Evolutionary conservation across 2,113 vertebrate species (phyloP).

Genomic region (Arenaria interpres): DNA sequence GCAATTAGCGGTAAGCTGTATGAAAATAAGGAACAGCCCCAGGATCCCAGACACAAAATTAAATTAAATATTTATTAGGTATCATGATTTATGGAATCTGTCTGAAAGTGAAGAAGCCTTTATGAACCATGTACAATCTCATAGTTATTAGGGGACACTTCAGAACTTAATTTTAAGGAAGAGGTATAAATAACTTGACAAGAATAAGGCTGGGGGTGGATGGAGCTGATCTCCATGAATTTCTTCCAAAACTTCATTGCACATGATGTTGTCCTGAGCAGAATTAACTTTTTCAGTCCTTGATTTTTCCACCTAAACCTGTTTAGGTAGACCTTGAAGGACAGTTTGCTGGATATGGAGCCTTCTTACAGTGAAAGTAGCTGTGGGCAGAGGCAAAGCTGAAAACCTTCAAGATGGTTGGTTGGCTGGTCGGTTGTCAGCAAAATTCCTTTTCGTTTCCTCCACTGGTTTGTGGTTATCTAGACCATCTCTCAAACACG

Average conservation of each 20-base stretch:
- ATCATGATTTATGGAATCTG: background rate
- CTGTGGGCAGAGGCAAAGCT: background rate
- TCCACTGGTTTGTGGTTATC: background rate
- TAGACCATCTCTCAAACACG: background rate
- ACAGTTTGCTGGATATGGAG: background rate
- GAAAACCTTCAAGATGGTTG: rapidly evolving
- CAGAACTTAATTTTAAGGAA: background rate
- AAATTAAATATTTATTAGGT: background rate
- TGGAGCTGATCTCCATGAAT: background rate
- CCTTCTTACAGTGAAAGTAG: background rate
- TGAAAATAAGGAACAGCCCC: background rate
- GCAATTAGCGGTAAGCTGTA: background rate
- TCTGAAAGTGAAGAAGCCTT: background rate
- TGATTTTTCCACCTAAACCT: background rate
- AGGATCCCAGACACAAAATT: background rate
- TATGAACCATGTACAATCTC: background rate
- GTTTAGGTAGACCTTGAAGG: background rate
- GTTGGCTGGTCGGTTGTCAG: background rate
- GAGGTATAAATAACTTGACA: background rate
- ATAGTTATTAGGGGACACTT: background rate
- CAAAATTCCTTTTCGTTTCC: background rate
- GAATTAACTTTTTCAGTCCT: background rate
- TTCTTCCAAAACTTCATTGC: background rate
- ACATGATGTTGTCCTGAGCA: background rate
- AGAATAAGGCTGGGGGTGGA: background rate